Evolutionary conservation across 2,797 vertebrate species (phyloP).

Genomic region (Cercopithecus petaurista): DNA sequence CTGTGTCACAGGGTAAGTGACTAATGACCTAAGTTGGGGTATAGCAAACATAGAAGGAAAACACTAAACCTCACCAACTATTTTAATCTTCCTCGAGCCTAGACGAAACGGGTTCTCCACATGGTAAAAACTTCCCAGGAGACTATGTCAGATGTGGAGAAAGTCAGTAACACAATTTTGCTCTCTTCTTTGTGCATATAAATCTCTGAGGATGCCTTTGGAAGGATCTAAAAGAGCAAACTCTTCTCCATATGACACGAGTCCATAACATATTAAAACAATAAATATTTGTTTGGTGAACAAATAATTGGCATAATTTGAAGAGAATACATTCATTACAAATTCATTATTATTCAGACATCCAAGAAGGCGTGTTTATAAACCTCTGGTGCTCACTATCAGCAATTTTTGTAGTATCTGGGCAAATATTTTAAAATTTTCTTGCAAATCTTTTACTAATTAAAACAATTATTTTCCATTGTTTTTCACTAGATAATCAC

Average conservation of each 20-base stretch:
- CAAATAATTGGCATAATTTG: conserved; percentile 24
- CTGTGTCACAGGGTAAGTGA: not conserved
- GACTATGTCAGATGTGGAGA: not conserved
- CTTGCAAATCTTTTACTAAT: conserved; percentile 14
- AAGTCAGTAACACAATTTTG: not conserved
- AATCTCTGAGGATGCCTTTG: not conserved
- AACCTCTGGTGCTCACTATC: not conserved
- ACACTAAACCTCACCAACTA: not conserved
- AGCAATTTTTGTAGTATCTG: conserved; percentile 21
- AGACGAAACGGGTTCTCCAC: not conserved
- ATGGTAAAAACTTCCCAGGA: too few relatives aligned
- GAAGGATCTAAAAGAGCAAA: not conserved
- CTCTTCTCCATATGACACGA: not conserved
- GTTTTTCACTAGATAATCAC: not conserved
- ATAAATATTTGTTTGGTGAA: conserved; percentile 39
- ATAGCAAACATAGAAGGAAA: not conserved
- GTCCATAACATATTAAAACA: not conserved
- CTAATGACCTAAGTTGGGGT: not conserved
- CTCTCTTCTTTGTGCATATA: not conserved
- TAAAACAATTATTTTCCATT: conserved; percentile 1
- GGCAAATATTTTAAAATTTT: not conserved
- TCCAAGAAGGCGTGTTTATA: not conserved
- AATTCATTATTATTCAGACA: not conserved
- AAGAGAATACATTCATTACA: not conserved
- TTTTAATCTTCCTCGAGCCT: not conserved